phyloP scores from a whole-genome alignment of 2,888 invertebrate species.

The Falcaria lacertinaria region DNA sequence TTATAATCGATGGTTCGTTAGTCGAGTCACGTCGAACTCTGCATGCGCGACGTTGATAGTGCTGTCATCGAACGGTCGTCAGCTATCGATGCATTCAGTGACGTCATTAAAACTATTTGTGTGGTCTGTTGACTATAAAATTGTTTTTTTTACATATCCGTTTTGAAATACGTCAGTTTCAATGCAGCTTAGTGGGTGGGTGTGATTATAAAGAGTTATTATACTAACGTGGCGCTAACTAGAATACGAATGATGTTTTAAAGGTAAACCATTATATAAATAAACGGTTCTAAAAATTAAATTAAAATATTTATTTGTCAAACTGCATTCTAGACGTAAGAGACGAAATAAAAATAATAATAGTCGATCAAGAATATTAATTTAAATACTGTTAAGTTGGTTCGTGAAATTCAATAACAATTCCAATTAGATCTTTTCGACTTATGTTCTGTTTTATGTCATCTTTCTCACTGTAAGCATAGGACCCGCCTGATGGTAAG shows the following conservation, averaged over 20 bases:
- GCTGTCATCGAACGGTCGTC: conserved; percentile 20
- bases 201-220: not conserved
- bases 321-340: too few relatives aligned
- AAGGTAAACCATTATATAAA: too few relatives aligned
- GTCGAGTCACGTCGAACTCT: conserved; percentile 37
- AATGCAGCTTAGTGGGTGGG: not conserved
- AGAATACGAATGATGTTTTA: not conserved
- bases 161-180: not conserved
- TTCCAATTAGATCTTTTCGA: too few relatives aligned
- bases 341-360: too few relatives aligned
- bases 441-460: too few relatives aligned
- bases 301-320: too few relatives aligned
- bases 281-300: too few relatives aligned
- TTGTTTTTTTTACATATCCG: conserved; percentile 12
- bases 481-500: too few relatives aligned
- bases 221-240: not conserved
- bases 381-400: too few relatives aligned
- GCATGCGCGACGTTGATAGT: conserved; percentile 24
- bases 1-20: conserved; percentile 18
- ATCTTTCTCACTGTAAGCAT: too few relatives aligned
- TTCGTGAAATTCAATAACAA: too few relatives aligned
- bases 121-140: conserved; percentile 28
- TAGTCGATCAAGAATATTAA: too few relatives aligned
- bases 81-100: conserved; percentile 26
- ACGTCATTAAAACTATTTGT: conserved; percentile 38